Evolutionary conservation across 2,113 vertebrate species (phyloP).

Genomic region (Pungitius pungitius): DNA sequence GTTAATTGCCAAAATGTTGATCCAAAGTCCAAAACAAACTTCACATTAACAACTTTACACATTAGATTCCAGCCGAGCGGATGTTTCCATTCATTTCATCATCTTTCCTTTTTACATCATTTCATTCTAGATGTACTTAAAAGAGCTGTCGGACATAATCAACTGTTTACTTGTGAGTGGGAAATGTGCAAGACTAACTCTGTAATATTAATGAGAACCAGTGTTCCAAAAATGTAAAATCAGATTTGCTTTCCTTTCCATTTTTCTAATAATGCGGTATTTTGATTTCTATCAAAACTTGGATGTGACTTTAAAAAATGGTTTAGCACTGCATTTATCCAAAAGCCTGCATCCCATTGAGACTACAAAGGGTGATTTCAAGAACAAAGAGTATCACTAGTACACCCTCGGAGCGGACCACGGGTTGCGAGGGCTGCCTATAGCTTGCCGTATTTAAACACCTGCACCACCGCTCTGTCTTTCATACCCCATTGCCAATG

Average conservation of each 20-base stretch:
- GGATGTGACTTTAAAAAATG: not conserved
- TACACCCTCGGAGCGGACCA: not conserved
- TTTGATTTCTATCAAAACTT: not conserved
- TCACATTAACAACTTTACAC: not conserved
- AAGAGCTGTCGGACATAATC: not conserved
- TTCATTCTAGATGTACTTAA: not conserved
- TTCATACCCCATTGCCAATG: constrained; percentile 49
- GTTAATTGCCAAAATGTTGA: constrained; percentile 29
- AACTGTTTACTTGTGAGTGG: constrained; percentile 1
- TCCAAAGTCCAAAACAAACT: constrained; percentile 1
- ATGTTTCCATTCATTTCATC: not conserved
- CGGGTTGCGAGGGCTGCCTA: constrained; percentile 9
- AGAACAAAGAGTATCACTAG: not conserved
- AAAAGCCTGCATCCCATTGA: not conserved
- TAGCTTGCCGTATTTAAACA: constrained; percentile 44
- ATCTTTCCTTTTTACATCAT: not conserved
- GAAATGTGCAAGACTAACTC: not conserved
- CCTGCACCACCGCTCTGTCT: constrained; percentile 36
- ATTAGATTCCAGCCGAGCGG: not conserved
- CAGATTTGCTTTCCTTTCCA: not conserved
- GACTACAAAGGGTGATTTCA: not conserved
- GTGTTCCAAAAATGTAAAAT: not conserved
- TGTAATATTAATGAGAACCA: not conserved
- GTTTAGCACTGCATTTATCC: not conserved
- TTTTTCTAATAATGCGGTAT: not conserved